phyloP scores from a whole-genome alignment of 2,797 vertebrate species.

The Diplodus puntazzo region DNA sequence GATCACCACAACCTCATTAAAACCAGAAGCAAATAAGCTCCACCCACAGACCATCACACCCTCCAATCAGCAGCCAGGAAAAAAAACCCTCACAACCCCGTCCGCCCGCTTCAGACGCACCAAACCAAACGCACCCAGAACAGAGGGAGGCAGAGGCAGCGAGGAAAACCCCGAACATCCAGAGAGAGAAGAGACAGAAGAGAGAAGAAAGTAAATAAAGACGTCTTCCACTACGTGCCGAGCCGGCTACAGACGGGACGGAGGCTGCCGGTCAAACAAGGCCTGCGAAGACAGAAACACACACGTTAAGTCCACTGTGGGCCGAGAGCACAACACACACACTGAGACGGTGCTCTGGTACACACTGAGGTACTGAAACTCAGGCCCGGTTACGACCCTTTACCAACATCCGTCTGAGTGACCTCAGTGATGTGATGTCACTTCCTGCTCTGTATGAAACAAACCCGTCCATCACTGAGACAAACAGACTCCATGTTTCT shows the following conservation, averaged over 20 bases:
- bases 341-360: not conserved
- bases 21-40: constrained; percentile 27
- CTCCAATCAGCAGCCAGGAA: constrained; percentile 46
- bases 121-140: constrained; percentile 43
- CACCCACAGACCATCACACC: constrained; percentile 2
- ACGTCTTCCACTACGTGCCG: constrained; percentile 34
- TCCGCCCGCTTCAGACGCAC: constrained; percentile 14
- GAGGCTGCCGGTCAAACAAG: constrained; percentile 65
- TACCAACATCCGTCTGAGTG: no score
- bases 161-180: constrained; percentile 5
- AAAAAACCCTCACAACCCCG: constrained; percentile 20
- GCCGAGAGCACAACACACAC: not conserved
- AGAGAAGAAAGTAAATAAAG: not conserved
- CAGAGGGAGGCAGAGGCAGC: constrained; percentile 34
- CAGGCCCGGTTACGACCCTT: no score
- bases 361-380: not conserved
- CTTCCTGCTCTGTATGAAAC: no score
- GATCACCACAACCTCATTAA: constrained; percentile 3
- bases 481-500: no score
- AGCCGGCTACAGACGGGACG: constrained; percentile 7
- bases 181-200: constrained; percentile 1
- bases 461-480: no score
- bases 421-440: no score
- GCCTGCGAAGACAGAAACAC: constrained; percentile 80
- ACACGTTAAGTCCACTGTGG: constrained; percentile 47